A percentile compares a stretch with the other conserved stretches of the same genome.
These are phyloP conservation scores for Reinhardtius hippoglossoides DNA, from an alignment of 2,113 vertebrate genomes.

Conservation along the genomic window DNA sequence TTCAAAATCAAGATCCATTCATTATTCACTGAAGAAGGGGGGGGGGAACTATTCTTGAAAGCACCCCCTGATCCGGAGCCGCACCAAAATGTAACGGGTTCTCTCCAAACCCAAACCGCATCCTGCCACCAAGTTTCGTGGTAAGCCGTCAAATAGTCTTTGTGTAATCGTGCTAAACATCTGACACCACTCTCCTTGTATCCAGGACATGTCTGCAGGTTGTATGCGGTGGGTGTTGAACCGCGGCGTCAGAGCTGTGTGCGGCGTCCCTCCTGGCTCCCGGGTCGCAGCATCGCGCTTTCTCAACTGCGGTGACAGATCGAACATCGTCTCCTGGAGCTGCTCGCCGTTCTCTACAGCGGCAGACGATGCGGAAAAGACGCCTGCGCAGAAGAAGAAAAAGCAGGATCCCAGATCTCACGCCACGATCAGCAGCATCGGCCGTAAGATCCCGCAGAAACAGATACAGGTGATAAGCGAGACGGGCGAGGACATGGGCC, in stretches of 20 bases:
- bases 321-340: slow-evolving; percentile 28
- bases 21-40: no score
- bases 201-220: slow-evolving; percentile 75
- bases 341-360: slow-evolving; percentile 70
- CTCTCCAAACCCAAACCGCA: no score
- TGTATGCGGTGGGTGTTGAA: slow-evolving; percentile 68
- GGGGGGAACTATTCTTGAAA: no score
- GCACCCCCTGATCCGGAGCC: no score
- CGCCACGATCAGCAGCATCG: slow-evolving; percentile 79
- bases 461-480: slow-evolving; percentile 85
- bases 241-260: slow-evolving; percentile 18
- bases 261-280: neutral
- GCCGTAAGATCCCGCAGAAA: slow-evolving; percentile 87
- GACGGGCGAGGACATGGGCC: slow-evolving; percentile 86
- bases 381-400: slow-evolving; percentile 58
- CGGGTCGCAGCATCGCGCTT: slow-evolving; percentile 19
- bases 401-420: slow-evolving; percentile 52
- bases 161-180: no score
- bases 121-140: no score
- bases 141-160: no score
- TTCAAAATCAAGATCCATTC: no score
- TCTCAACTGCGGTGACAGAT: neutral
- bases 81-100: no score
- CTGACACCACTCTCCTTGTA: neutral
- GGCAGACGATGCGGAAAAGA: slow-evolving; percentile 49